Base-by-base conservation (phyloP, 64 coral and sea anemone genomes). In the Pocillopora verrucosa region DNA sequence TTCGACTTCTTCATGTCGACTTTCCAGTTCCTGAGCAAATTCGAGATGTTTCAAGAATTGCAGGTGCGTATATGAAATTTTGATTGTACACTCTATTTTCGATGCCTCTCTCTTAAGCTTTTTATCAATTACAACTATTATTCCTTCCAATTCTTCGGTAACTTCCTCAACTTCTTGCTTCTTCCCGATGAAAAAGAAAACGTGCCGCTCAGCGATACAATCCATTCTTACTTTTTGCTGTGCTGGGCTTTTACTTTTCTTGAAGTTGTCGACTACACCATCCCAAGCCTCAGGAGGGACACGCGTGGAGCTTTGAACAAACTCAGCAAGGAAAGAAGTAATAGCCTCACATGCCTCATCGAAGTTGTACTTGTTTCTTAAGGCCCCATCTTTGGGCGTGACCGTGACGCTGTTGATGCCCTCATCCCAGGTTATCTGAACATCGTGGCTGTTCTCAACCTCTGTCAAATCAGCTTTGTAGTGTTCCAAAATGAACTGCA, bases 21-120 rank as follows among this genome's bases (percentile, higher is more conserved):
- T 17, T 82, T 65, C 60, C 4, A 82, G 80, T 82, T 82, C 60
- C 61, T 82, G 64, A 22, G 36, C 60, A 38, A 82, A 62, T 13
- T 82, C 80, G 36, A 82, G 35, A 20, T 82, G 34, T 17, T 16
- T 34, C 34, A 82, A 19, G 9, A 82, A 82, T 59, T 82, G 61
- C 14, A 65, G 0, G 0, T 1, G 30, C 13, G 15, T 65, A 20
- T 5, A 9, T 20, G 60, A 30, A 20, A 82, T 82, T 19, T 17
- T 6, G 14, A 82, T 13, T 65, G 15, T 11, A 2, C 16, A 22
- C 4, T 60, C 37, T 65, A 7, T 35, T 82, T 82, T 65, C 12
- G 60, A 65, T 16, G 59, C 77, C 34, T 82, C 77, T 10, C 67
- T 17, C 13, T 17, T 34, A 19, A 68, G 5, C 12, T 9, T 51